phyloP scores from a whole-genome alignment of 2,888 invertebrate genomes.

The Melinaea menophilus region DNA sequence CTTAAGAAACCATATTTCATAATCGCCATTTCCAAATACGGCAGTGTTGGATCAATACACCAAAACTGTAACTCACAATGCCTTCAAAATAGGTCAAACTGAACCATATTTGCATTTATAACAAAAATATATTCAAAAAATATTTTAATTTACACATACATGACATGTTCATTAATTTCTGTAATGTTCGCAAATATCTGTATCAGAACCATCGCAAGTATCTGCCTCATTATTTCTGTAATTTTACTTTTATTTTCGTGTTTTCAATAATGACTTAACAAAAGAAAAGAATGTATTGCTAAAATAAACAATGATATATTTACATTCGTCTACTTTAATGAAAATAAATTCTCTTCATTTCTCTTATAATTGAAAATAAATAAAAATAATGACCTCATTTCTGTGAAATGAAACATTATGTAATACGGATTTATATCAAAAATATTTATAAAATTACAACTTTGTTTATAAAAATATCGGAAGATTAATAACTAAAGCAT shows the following conservation, averaged over 20 bases:
- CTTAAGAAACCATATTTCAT: neutral
- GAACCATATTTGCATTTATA: no score
- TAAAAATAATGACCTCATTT: conserved; percentile 1
- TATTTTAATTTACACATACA: neutral
- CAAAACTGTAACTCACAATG: no score
- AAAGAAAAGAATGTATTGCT: neutral
- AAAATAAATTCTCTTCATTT: neutral
- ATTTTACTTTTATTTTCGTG: neutral
- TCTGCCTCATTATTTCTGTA: neutral
- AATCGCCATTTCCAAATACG: no score
- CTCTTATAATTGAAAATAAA: neutral
- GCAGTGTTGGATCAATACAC: no score
- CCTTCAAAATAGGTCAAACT: no score
- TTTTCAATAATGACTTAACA: neutral
- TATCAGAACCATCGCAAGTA: neutral
- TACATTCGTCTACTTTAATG: neutral
- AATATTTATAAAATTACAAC: no score
- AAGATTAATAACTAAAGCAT: no score
- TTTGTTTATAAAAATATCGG: no score
- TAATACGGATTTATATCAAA: neutral
- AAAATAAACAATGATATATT: neutral
- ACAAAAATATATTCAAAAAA: no score
- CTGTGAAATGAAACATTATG: neutral
- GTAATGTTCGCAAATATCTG: neutral
- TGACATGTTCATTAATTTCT: neutral